Evolutionary conservation across 2,888 invertebrate species (phyloP), one percentile per base, ranked within the genome.

Genomic region (Anodontia alba): DNA sequence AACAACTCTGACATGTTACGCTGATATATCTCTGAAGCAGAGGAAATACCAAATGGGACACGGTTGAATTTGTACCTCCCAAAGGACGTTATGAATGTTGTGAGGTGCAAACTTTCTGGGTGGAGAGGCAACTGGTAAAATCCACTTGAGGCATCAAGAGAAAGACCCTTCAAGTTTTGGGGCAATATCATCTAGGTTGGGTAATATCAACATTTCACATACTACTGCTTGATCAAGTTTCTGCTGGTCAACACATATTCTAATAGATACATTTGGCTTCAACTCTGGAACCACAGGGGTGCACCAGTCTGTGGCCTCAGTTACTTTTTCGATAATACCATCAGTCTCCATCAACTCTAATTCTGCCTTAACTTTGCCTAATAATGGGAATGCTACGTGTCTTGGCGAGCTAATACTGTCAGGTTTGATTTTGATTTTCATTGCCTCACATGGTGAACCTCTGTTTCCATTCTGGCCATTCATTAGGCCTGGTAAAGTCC

Each of bases 381-480:
- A 31, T 10, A 78, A n/a, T 73, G 73, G 69, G 42, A 78, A 78
- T 3, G 78, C 49, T 33, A 82, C 66, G 26, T 78, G 42, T 38
- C 81, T n/a, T 17, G 81, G 57, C 20, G 70, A 57, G 7, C 33
- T 70, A 42, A 75, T 29, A 29, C 71, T 42, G 57, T 73, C 62
- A 26, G 54, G 43, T 12, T 57, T 51, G 15, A 73, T 29, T 36
- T 43, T 57, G n/a, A 74, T 74, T 66, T 74, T 66, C 3, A 66
- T 66, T 31, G 73, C 66, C 38, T 74, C 73, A n/a, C 73, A 71
- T n/a, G n/a, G n/a, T n/a, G n/a, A n/a, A n/a, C n/a, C n/a, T 42
- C 43, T 81, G 33, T 26, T 51, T 80, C 84, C 84, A 83, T 23
- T 82, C 83, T 33, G 38, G 74, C 84, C 87, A 87, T 69, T 82